These are phyloP conservation scores for Ostrea edulis DNA, from an alignment of 1,140 invertebrate genomes.

Conservation along the genomic window DNA sequence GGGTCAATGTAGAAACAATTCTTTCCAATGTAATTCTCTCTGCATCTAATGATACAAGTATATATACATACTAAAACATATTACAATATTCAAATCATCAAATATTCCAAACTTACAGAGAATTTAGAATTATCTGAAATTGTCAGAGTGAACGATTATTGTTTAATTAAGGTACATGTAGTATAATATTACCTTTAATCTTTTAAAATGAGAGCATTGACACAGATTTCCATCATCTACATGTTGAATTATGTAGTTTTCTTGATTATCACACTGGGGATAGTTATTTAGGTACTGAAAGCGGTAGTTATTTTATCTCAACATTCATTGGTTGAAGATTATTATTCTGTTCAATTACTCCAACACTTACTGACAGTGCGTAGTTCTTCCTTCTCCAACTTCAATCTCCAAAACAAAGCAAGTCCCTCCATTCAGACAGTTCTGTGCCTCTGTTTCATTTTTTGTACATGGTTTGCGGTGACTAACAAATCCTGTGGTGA, in stretches of 20 bases:
- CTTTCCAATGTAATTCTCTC: conserved; percentile 19
- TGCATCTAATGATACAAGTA: not conserved
- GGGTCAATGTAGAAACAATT: conserved; percentile 28
- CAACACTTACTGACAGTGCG: conserved; percentile 12
- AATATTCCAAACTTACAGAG: too few species aligned
- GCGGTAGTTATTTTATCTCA: not conserved
- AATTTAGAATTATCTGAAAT: too few species aligned
- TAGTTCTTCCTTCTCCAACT: conserved; percentile 13
- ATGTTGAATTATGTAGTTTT: too few species aligned
- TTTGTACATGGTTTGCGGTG: not conserved
- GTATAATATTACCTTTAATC: too few species aligned
- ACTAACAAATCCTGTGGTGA: not conserved
- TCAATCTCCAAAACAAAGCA: conserved; percentile 31
- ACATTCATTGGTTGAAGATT: too few species aligned
- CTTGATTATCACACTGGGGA: too few species aligned
- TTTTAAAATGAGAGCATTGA: too few species aligned
- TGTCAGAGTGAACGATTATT: too few species aligned
- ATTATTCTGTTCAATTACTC: not conserved
- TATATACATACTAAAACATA: not conserved
- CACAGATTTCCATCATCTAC: too few species aligned
- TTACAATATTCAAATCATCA: too few species aligned
- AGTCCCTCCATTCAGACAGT: conserved; percentile 38
- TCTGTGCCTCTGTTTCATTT: conserved; percentile 10
- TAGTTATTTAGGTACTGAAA: too few species aligned
- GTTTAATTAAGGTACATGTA: too few species aligned